A percentile compares a stretch with the other conserved stretches of the same genome.
Conservation (phyloP, 2,113 vertebrate genomes). For the Tetraodon nigroviridis region DNA sequence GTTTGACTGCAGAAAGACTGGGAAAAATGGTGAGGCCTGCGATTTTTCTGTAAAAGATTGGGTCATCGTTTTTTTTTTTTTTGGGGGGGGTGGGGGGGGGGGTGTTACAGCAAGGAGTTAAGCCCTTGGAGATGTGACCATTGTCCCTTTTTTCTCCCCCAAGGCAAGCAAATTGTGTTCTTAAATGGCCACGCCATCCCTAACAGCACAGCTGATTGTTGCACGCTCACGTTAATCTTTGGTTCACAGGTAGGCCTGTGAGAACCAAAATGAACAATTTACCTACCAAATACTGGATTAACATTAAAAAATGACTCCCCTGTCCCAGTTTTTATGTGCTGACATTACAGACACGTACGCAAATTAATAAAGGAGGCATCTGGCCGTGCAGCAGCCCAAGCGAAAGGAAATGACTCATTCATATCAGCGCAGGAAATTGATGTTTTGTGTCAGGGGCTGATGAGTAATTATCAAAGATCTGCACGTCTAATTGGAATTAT, state of each 20-base stretch:
- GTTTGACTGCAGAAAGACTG: conserved; percentile 24
- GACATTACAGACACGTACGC: conserved; percentile 48
- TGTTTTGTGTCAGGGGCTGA: conserved; percentile 60
- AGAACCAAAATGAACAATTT: no score
- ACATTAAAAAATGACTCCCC: conserved; percentile 31
- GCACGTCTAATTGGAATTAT: conserved; percentile 34
- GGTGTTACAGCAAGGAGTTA: conserved; percentile 51
- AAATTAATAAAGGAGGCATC: conserved; percentile 57
- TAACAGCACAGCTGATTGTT: background rate
- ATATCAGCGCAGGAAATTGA: conserved; percentile 51
- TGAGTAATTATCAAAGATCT: conserved; percentile 55
- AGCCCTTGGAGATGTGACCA: conserved; percentile 63
- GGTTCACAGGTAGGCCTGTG: no score
- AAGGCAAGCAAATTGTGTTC: conserved; percentile 48
- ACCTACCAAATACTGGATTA: background rate
- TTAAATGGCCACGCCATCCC: conserved; percentile 21
- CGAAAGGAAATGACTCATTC: conserved; percentile 55
- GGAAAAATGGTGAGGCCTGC: conserved; percentile 49
- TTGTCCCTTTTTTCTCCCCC: conserved; percentile 51
- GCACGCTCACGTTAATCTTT: background rate
- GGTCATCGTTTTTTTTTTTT: conserved; percentile 58
- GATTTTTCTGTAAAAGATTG: conserved; percentile 50
- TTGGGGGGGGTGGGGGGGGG: no score
- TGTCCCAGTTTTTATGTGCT: conserved; percentile 47
- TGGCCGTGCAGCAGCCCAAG: conserved; percentile 28